Base-by-base conservation (phyloP, 2,797 vertebrate species). In the Tolypeutes matacus region DNA sequence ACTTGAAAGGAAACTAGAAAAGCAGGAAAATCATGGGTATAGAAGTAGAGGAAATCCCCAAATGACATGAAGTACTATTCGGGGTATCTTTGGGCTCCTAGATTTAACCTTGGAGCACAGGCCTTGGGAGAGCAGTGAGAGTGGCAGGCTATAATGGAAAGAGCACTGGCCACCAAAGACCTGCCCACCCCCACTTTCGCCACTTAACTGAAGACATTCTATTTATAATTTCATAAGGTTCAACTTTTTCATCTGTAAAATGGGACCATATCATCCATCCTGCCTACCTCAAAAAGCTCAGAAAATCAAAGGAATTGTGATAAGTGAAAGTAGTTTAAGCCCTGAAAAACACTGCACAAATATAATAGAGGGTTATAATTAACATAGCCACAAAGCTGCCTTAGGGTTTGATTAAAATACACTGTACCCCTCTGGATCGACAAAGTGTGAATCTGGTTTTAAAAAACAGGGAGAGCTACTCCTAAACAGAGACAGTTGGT, bases 401-500 rank as follows among this genome's bases (percentile, higher is more conserved):
- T 95, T 64, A 21, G 90, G 95, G 34, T 83, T 64, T 29, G 95
- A 96, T 97, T 96, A 97, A 97, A 96, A 97, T 97, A 97, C 81
- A 95, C 94, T 93, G 90, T 95, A 89, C 96, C 97, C 86, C 97
- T 92, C 95, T 94, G 85, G 87, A 97, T 96, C 64, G 88, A 96
- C 95, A 95, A 85, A 96, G 97, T 96, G 97, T 96, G 97, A 97
- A 97, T 36, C 81, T 81, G 94, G 97, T 96, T 97, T 46, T 85
- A 27, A 93, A 97, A 97, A 97, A 97, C 91, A 96, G 97, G 97
- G 96, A 96, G 89, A 97, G 95, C 93, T 93, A 84, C 95, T 97
- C 96, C 93, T 86, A 97, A 97, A 97, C 97, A 97, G 96, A 97
- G 96, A 97, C 97, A 97, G 96, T 85, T 97, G 97, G 97, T 96